phyloP scores from a whole-genome alignment of 2,888 invertebrate genomes.

The Pheosia gnoma region DNA sequence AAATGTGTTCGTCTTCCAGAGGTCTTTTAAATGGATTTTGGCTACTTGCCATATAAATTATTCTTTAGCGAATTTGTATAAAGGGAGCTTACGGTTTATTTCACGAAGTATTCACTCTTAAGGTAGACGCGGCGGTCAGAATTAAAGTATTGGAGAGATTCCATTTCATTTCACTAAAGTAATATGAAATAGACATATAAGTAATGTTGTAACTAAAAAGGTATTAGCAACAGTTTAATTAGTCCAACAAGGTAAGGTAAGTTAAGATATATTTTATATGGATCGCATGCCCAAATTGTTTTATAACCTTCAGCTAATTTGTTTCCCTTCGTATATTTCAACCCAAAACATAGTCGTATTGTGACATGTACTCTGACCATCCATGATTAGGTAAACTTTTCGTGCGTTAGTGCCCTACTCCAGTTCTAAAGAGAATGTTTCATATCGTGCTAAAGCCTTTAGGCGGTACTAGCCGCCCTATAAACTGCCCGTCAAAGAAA shows the following conservation, averaged over 20 bases:
- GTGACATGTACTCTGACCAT: too few relatives aligned
- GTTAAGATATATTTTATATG: too few relatives aligned
- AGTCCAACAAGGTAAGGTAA: too few relatives aligned
- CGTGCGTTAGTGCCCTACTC: conserved; percentile 5
- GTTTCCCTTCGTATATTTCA: too few relatives aligned
- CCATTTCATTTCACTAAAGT: not conserved
- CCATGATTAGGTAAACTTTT: not conserved
- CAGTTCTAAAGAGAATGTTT: conserved; percentile 20
- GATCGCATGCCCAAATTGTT: too few relatives aligned
- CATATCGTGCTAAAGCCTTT: conserved; percentile 24
- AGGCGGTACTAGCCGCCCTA: conserved; percentile 24
- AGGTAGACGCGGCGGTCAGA: not conserved
- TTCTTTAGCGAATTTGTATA: conserved; percentile 24
- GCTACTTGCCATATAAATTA: conserved; percentile 27
- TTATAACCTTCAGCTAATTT: too few relatives aligned
- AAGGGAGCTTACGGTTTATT: conserved; percentile 15
- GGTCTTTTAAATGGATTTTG: conserved; percentile 28
- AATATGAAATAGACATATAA: too few relatives aligned
- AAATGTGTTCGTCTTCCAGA: conserved; percentile 18
- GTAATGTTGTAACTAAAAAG: too few relatives aligned
- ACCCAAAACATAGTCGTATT: too few relatives aligned
- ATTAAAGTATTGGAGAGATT: conserved; percentile 8
- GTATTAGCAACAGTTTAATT: too few relatives aligned
- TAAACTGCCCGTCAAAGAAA: conserved; percentile 35
- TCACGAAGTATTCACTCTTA: not conserved